phyloP scores from a whole-genome alignment of 2,113 vertebrate genomes.

The Climacteris rufus region DNA sequence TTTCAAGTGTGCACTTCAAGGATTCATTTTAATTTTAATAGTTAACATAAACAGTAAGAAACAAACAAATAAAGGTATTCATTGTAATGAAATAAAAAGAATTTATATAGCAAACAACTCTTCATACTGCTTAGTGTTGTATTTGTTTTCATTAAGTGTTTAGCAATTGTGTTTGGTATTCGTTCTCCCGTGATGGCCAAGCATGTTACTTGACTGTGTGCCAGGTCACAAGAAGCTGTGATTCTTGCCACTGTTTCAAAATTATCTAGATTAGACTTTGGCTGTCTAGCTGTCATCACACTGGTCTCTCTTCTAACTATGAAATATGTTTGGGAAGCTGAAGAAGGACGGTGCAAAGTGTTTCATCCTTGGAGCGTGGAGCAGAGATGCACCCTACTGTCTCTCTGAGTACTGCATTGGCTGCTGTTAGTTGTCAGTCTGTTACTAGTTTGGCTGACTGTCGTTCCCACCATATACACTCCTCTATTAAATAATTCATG shows the following conservation, averaged over 20 bases:
- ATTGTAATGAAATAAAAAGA: neutral
- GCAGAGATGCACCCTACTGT: conserved; percentile 58
- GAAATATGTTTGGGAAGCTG: neutral
- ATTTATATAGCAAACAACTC: neutral
- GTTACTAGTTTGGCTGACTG: neutral
- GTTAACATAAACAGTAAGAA: neutral
- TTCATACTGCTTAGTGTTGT: neutral
- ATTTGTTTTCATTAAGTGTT: neutral
- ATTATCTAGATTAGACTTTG: neutral
- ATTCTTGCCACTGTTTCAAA: conserved; percentile 14
- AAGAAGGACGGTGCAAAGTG: neutral
- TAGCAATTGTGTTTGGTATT: neutral
- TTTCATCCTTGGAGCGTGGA: conserved; percentile 3
- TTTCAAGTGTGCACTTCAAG: neutral
- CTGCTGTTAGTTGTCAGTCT: neutral
- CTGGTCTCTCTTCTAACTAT: neutral
- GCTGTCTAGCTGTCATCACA: conserved; percentile 29
- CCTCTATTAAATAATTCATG: neutral
- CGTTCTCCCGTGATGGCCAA: neutral
- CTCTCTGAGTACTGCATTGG: neutral
- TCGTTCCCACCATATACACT: neutral
- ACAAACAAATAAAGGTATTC: neutral
- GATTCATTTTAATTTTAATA: neutral
- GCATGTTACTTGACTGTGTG: neutral
- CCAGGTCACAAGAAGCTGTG: conserved; percentile 51